Evolutionary conservation across 2,797 vertebrate genomes (phyloP).

Genomic region (Taeniopygia guttata): DNA sequence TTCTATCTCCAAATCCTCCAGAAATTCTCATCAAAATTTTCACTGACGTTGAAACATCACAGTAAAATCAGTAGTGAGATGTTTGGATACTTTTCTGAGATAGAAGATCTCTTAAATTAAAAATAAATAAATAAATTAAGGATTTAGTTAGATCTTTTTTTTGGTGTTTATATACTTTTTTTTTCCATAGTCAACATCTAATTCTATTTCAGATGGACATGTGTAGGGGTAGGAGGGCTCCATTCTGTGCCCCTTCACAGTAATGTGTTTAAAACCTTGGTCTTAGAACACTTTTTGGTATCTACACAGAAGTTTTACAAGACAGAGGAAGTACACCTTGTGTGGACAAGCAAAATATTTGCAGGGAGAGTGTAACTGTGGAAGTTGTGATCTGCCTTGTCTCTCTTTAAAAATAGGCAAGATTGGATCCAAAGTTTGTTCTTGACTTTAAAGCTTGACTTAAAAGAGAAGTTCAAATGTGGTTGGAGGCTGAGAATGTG

Average conservation of each 20-base stretch:
- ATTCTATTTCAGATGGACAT: not conserved
- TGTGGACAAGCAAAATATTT: not conserved
- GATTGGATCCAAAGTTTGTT: not conserved
- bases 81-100: not conserved
- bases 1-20: not conserved
- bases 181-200: not conserved
- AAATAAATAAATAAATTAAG: not conserved
- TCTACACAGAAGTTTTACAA: not conserved
- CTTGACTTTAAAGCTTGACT: not conserved
- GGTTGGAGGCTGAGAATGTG: not conserved
- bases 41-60: not conserved
- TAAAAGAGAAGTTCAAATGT: not conserved
- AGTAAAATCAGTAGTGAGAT: not conserved
- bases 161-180: not conserved
- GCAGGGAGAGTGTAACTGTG: too few relatives aligned
- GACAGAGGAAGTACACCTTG: not conserved
- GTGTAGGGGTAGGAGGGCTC: not conserved
- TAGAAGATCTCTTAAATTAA: not conserved
- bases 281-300: not conserved
- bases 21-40: not conserved
- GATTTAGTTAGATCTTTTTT: not conserved
- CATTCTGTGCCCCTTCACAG: not conserved
- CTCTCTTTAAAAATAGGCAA: not conserved
- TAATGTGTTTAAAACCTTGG: not conserved
- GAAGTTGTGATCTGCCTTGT: not conserved